Percentiles rank a stretch among this genome's conserved stretches.
Conservation (phyloP, 2,888 invertebrate species). For the Cephus pygmeus region DNA sequence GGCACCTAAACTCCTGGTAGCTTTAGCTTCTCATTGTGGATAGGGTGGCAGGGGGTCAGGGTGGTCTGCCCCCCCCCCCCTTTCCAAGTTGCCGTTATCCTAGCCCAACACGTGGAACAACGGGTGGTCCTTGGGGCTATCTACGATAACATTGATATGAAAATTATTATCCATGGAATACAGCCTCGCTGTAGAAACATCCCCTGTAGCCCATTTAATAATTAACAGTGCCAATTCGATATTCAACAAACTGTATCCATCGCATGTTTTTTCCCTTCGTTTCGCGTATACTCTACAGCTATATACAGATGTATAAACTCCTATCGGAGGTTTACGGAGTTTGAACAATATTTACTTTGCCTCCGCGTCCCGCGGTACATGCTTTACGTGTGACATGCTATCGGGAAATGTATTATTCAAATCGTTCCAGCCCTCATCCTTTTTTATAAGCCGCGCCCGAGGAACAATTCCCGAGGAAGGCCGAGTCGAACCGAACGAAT, state of each 20-base stretch:
- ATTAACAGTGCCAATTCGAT: neutral
- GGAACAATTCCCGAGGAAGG: neutral
- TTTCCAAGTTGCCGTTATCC: constrained; percentile 55
- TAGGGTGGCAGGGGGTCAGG: neutral
- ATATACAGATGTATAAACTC: neutral
- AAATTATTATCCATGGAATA: constrained; percentile 48
- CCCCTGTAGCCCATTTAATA: neutral
- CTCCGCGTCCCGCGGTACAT: constrained; percentile 15
- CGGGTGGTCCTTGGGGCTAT: constrained; percentile 33
- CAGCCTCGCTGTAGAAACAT: neutral
- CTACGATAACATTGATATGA: constrained; percentile 53
- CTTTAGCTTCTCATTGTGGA: neutral
- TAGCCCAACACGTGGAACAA: constrained; percentile 53
- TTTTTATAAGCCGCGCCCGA: constrained; percentile 16
- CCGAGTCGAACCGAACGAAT: neutral
- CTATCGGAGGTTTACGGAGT: constrained; percentile 23
- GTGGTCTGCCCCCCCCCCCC: constrained; percentile 34
- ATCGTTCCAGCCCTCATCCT: constrained; percentile 25
- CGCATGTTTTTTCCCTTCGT: neutral
- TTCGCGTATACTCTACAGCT: neutral
- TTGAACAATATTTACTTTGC: constrained; percentile 30
- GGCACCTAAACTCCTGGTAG: neutral
- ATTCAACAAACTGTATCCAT: neutral
- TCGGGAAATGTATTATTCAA: constrained; percentile 38
- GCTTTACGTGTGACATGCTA: constrained; percentile 22